Evolutionary conservation across 2,888 invertebrate species (phyloP).

Genomic region (Yponomeuta malinellus): DNA sequence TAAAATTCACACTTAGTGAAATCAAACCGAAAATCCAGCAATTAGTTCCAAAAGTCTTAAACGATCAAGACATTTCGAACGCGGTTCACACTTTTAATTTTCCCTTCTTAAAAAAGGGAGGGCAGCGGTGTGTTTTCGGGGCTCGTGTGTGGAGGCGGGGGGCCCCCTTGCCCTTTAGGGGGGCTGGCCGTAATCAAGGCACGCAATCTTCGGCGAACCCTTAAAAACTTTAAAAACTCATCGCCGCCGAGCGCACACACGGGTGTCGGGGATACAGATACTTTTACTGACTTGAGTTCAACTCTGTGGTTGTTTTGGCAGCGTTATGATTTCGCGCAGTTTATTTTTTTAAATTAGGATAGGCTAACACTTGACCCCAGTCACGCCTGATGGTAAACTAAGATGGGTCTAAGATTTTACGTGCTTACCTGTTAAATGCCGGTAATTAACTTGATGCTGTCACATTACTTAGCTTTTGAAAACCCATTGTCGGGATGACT

Average conservation of each 20-base stretch:
- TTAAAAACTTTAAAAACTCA: slow-evolving; percentile 78
- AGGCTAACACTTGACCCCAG: background rate
- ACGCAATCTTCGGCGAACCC: slow-evolving; percentile 79
- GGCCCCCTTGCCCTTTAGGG: slow-evolving; percentile 29
- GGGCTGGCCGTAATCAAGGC: slow-evolving; percentile 75
- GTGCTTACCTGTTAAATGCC: too few relatives aligned
- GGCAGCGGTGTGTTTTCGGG: slow-evolving; percentile 60
- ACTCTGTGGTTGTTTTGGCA: slow-evolving; percentile 20
- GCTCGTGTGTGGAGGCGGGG: slow-evolving; percentile 48
- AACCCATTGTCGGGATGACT: too few relatives aligned
- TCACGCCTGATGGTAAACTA: too few relatives aligned
- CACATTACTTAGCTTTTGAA: too few relatives aligned
- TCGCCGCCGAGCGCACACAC: slow-evolving; percentile 50
- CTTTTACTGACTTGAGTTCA: slow-evolving; percentile 10
- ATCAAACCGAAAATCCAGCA: background rate
- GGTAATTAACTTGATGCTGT: too few relatives aligned
- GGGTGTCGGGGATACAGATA: background rate
- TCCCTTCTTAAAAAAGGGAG: slow-evolving; percentile 75
- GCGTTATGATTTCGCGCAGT: background rate
- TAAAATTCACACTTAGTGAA: too few relatives aligned
- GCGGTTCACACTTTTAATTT: slow-evolving; percentile 68
- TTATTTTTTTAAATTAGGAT: too few relatives aligned
- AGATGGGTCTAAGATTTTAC: too few relatives aligned
- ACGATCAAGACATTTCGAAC: slow-evolving; percentile 48
- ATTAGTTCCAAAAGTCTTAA: slow-evolving; percentile 38